Base-by-base conservation (phyloP, 1,140 invertebrate genomes). In the Pristionchus pacificus region DNA sequence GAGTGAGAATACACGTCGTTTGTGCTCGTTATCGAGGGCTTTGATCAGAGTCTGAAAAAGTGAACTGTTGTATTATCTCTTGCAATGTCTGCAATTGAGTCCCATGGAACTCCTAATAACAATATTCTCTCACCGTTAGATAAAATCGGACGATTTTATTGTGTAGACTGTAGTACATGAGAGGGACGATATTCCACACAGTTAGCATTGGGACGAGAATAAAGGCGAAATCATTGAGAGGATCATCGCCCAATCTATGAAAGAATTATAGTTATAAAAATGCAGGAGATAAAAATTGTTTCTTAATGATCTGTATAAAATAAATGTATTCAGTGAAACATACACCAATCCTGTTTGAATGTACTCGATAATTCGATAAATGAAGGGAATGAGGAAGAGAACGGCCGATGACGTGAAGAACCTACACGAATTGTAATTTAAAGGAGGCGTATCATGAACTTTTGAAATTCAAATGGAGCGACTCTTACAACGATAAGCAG, bases 121-220 rank as follows among this genome's bases (percentile, higher is more conserved):
- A n/a, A n/a, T n/a, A n/a, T n/a, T n/a, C n/a, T 10, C 38, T 49
- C 2, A 68, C 60, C 30, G 69, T 60, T 61, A 77, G 79, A 68
- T 77, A 80, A 65, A 79, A 80, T 14, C 79, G 75, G 19, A 81
- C 75, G n/a, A 80, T 68, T 13, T 76, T n/a, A 57, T 80, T 81
- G 73, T 65, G 76, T 2, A 80, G 59, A 38, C 78, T 67, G 58
- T 80, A 80, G 59, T 81, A 80, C 15, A 80, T 63, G 14, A 80
- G 64, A 0, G 79, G 79, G n/a, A 80, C 49, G 14, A 79, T 38
- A 60, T 81, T 81, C 79, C 79, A 80, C 0, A 76, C 60, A 15
- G 77, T 77, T 27, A 80, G 57, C 25, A 80, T 30, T 25, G 79
- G 79, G 27, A 80, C 79, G 28, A 81, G 57, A 29, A 80, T 49